phyloP scores from a whole-genome alignment of 2,113 vertebrate species.

The Telmatochromis brachygnathus region DNA sequence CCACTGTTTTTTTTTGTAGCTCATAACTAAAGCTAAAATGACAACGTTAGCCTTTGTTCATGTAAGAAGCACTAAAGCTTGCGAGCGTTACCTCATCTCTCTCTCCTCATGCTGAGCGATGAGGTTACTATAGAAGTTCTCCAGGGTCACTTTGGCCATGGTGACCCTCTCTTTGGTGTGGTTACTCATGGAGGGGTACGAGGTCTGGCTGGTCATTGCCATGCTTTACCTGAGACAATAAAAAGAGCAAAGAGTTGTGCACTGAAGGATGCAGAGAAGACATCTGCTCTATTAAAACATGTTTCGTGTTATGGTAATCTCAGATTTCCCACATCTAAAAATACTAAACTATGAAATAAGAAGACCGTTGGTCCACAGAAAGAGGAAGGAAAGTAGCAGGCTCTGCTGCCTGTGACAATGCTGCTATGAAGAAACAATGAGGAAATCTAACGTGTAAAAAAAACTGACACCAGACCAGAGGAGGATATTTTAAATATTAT shows the following conservation, averaged over 20 bases:
- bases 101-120: conserved; percentile 94
- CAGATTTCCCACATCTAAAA: not conserved
- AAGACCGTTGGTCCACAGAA: not conserved
- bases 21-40: not conserved
- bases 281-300: not conserved
- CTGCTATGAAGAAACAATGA: not conserved
- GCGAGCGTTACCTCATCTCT: conserved; percentile 85
- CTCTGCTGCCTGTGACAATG: not conserved
- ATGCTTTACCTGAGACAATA: conserved; percentile 70
- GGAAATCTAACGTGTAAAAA: not conserved
- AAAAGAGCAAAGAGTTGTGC: not conserved
- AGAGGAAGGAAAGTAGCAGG: conserved; percentile 19
- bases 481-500: not conserved
- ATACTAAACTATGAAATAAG: not conserved
- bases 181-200: conserved; percentile 94
- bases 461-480: not conserved
- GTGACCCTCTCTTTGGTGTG: conserved; percentile 98
- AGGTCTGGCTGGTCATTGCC: conserved; percentile 94
- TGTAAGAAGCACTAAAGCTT: not conserved
- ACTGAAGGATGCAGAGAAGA: not conserved
- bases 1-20: not conserved
- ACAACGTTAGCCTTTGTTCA: not conserved
- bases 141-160: conserved; percentile 96
- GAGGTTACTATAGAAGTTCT: conserved; percentile 98
- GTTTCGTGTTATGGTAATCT: not conserved